Evolutionary conservation across 2,888 invertebrate genomes (phyloP), one percentile per base, ranked within the genome.

Genomic region (Archips crataeganus): DNA sequence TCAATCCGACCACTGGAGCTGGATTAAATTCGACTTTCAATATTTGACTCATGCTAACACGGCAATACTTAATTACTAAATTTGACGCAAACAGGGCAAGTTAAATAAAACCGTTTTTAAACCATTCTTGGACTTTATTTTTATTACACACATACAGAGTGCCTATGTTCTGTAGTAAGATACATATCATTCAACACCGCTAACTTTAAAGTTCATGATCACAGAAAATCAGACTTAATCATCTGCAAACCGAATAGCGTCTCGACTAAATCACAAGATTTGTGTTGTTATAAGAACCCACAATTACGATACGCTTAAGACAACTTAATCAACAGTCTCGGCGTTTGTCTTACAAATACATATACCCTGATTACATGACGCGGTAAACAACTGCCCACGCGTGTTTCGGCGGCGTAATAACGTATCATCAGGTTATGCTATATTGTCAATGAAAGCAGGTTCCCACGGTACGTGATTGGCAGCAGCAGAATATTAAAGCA

Each of bases 371-470:
- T 88, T 88, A 88, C 88, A 90, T 83, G 87, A 87, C 87, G 85
- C 83, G 80, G 83, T 82, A 88, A 85, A 93, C 93, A 93, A 93
- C 64, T 93, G 85, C 81, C 84, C 83, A 90, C 88, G 89, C 87
- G 87, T 88, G 91, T 91, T 92, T 93, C 81, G 89, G 89, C 85
- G 85, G 83, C 81, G 85, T 89, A 86, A 88, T 88, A 86, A 87
- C 89, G 84, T 90, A 89, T 69, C 73, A 69, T 69, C 73, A 89
- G 91, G 85, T 84, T 85, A 87, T 88, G 84, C 66, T 85, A 79
- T 87, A 89, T 91, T 92, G 92, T 91, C 81, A 80, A 82, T 83
- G 82, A 87, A 88, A 88, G 88, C 85, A 36, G 47, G 81, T 91
- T 92, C 92, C 87, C 92, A 92, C 90, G 88, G 80, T 65, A 70